Base-by-base conservation (phyloP, 2,797 vertebrate species). In the Crocidura indochinensis region DNA sequence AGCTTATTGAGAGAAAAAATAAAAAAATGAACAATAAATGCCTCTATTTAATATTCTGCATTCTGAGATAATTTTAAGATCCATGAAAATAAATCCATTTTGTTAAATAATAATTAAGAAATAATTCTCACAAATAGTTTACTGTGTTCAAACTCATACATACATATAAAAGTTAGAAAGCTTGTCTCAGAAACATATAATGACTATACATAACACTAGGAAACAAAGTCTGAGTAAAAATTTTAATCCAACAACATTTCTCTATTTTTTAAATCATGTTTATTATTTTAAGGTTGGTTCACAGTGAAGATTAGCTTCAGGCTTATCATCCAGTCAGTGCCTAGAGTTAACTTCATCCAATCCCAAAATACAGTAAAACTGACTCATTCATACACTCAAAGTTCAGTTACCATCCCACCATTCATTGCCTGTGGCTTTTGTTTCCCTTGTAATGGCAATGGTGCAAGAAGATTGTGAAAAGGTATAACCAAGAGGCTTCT, bases 211-310 rank as follows among this genome's bases (percentile, higher is more conserved):
- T 10, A 91, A 77, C 67, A 84, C 19, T 27, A 38, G 78, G 51
- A 95, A 90, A 64, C 88, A 92, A 62, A 91, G 78, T 51, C 5
- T 86, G 75, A 95, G 96, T 84, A 96, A 97, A 97, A 97, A 97
- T 62, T 86, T 95, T 96, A 95, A 96, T 91, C 86, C 95, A 96
- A 97, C 96, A 91, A 97, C 95, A 92, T 77, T 83, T 96, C 97
- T 98, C 97, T 97, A 96, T 97, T 97, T 98, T 98, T 97, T 97
- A 65, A 98, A 98, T 96, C 96, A 97, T 94, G 96, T 98, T 98
- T 98, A 98, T 98, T 98, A 97, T 97, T 65, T 98, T 97, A 97
- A 97, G 87, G 82, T 98, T 97, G 96, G 97, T 97, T 98, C 97
- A 98, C 98, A 98, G 97, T 98, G 97, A 97, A 98, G 97, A 97